Percentiles rank a stretch among this genome's conserved stretches.
These are phyloP conservation scores for Ellobium chinense DNA, from an alignment of 2,888 invertebrate species.

Conservation along the genomic window DNA sequence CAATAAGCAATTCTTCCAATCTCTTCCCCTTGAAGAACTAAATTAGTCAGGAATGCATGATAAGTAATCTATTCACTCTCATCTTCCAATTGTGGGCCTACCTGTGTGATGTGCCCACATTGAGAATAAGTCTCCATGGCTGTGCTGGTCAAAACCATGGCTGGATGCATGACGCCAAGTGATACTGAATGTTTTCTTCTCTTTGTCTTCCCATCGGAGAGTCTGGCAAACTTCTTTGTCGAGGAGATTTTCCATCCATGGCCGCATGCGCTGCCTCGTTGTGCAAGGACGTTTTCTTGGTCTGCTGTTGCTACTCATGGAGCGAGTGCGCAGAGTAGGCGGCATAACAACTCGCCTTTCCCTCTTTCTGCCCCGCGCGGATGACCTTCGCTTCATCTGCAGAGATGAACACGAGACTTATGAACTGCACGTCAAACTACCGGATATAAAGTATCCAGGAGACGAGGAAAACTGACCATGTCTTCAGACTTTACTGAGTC, in stretches of 20 bases:
- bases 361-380: not conserved
- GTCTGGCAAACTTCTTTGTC: constrained; percentile 54
- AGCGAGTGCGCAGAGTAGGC: not conserved
- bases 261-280: constrained; percentile 64
- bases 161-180: constrained; percentile 72
- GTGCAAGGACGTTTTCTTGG: not conserved
- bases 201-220: constrained; percentile 61
- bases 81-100: too few relatives aligned
- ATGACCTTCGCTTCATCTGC: constrained; percentile 21
- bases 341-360: constrained; percentile 14
- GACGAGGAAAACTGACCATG: too few relatives aligned
- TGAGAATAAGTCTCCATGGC: constrained; percentile 65
- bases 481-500: too few relatives aligned
- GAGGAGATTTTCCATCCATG: constrained; percentile 65
- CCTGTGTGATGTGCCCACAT: constrained; percentile 72
- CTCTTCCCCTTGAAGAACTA: too few relatives aligned
- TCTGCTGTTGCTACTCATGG: not conserved
- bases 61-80: not conserved
- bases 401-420: too few relatives aligned
- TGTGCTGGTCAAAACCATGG: constrained; percentile 60
- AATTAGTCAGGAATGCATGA: too few relatives aligned
- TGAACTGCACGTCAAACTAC: too few relatives aligned
- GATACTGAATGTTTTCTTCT: constrained; percentile 60
- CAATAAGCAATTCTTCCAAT: too few relatives aligned
- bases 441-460: too few relatives aligned